A percentile compares a stretch with the other conserved stretches of the same genome.
These are phyloP conservation scores for Urosaurus nigricauda DNA, from an alignment of 2,797 vertebrate genomes.

Conservation along the genomic window DNA sequence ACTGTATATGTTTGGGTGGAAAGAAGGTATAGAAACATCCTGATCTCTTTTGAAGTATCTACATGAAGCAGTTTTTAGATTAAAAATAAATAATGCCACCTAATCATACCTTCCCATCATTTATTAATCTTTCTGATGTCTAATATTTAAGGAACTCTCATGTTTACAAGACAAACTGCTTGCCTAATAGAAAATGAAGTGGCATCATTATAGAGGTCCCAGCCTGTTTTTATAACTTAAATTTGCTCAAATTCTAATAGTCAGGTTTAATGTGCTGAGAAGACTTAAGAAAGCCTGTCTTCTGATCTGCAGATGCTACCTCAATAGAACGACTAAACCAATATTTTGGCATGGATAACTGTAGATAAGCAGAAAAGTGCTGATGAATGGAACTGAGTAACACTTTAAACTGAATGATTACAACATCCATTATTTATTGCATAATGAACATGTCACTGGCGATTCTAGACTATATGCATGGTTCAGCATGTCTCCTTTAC, in stretches of 20 bases:
- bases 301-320: conserved; percentile 51
- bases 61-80: conserved; percentile 57
- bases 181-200: conserved; percentile 54
- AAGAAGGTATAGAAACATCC: background rate
- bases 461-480: conserved; percentile 49
- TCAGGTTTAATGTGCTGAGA: conserved; percentile 40
- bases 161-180: conserved; percentile 62
- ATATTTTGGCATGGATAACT: conserved; percentile 51
- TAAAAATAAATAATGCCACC: conserved; percentile 62
- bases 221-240: conserved; percentile 48
- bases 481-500: conserved; percentile 58
- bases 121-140: conserved; percentile 61
- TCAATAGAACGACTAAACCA: conserved; percentile 35
- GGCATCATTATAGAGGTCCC: conserved; percentile 54
- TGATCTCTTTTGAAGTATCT: conserved; percentile 17
- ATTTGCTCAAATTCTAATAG: conserved; percentile 56
- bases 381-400: conserved; percentile 69
- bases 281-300: conserved; percentile 37
- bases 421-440: conserved; percentile 76
- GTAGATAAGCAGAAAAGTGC: conserved; percentile 65
- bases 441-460: conserved; percentile 56
- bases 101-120: conserved; percentile 56
- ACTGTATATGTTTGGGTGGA: background rate
- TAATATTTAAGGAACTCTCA: conserved; percentile 51
- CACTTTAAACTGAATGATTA: conserved; percentile 65